These are phyloP conservation scores for Acropternis orthonyx DNA, from an alignment of 2,797 vertebrate genomes.

Conservation along the genomic window DNA sequence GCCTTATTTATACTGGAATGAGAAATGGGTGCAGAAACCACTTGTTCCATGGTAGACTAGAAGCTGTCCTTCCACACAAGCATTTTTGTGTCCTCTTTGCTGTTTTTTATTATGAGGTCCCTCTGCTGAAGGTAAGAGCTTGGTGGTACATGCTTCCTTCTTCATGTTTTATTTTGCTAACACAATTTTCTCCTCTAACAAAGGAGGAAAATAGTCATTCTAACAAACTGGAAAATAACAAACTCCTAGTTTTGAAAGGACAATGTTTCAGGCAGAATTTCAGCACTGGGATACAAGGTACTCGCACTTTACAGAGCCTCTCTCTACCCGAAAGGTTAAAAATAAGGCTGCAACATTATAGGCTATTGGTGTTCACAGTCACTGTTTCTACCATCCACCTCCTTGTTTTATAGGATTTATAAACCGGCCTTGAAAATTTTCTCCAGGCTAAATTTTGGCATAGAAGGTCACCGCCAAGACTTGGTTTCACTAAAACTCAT, in stretches of 20 bases:
- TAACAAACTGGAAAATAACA: neutral
- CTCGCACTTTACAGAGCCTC: neutral
- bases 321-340: neutral
- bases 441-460: slow-evolving; percentile 53
- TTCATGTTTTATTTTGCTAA: neutral
- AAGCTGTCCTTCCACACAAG: neutral
- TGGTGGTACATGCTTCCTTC: neutral
- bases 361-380: neutral
- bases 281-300: neutral
- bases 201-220: neutral
- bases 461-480: slow-evolving; percentile 10
- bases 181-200: neutral
- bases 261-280: neutral
- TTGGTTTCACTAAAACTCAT: slow-evolving; percentile 46
- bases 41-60: neutral
- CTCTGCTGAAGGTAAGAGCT: neutral
- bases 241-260: neutral
- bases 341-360: neutral
- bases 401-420: slow-evolving; percentile 21
- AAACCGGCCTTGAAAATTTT: slow-evolving; percentile 20
- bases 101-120: neutral
- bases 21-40: neutral
- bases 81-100: neutral
- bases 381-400: neutral
- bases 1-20: neutral